phyloP scores from a whole-genome alignment of 2,888 invertebrate genomes.

The Alentia gelatinosa region DNA sequence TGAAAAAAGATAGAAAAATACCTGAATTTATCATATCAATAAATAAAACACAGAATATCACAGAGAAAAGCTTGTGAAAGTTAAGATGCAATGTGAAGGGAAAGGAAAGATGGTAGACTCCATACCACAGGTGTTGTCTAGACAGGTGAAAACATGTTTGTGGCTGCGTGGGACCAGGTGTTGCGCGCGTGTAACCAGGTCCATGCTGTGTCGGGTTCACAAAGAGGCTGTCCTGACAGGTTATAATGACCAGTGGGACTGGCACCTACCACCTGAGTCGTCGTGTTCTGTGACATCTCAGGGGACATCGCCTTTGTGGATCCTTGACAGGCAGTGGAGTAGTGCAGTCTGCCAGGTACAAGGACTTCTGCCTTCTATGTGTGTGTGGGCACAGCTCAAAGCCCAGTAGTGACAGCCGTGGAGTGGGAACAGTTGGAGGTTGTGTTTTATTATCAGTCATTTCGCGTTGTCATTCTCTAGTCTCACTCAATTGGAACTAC shows the following conservation, averaged over 20 bases:
- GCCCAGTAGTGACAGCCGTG: no score
- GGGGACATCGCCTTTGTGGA: background rate
- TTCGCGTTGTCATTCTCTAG: no score
- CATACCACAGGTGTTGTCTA: conserved; percentile 19
- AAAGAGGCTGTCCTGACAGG: background rate
- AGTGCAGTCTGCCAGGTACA: conserved; percentile 37
- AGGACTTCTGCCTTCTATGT: background rate
- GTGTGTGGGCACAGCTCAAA: no score
- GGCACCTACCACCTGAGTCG: background rate
- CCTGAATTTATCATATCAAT: no score
- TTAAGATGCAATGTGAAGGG: background rate
- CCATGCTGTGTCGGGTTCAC: background rate
- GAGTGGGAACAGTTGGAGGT: no score
- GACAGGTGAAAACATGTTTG: conserved; percentile 45
- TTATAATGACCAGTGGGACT: background rate
- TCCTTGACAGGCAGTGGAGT: background rate
- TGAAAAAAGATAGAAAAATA: background rate
- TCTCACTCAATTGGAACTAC: no score
- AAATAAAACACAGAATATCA: background rate
- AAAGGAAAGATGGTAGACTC: conserved; percentile 10
- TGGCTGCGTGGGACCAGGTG: conserved; percentile 43
- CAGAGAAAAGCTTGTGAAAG: background rate
- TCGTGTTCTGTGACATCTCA: background rate
- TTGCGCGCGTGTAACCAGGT: background rate
- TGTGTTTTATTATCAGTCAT: no score